These are phyloP conservation scores for Nephrotoma flavescens DNA, from an alignment of 2,888 invertebrate species.

Conservation along the genomic window DNA sequence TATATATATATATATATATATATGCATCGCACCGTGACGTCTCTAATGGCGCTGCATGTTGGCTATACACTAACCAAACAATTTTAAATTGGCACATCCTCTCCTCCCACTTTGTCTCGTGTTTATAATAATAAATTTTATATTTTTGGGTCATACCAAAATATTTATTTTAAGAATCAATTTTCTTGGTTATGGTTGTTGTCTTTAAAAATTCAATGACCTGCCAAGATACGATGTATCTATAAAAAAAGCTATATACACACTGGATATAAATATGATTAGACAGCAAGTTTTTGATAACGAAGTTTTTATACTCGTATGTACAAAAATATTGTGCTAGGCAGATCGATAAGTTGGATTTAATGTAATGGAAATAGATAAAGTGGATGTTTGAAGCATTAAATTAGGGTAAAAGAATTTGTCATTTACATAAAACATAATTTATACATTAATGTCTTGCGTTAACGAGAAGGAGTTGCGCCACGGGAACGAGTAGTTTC, in stretches of 20 bases:
- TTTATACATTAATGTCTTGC: neutral
- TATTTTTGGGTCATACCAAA: neutral
- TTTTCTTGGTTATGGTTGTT: neutral
- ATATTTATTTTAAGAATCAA: neutral
- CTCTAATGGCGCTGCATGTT: neutral
- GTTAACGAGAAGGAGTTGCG: no score
- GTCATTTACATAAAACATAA: neutral
- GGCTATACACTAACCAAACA: neutral
- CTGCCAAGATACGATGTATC: neutral
- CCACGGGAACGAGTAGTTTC: no score
- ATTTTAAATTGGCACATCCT: neutral
- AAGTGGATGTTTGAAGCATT: neutral
- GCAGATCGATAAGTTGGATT: neutral
- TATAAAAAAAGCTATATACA: neutral
- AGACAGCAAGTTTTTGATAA: neutral
- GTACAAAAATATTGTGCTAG: neutral
- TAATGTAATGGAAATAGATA: neutral
- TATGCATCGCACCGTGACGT: neutral
- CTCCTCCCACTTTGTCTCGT: neutral
- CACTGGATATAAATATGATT: neutral
- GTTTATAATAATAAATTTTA: neutral
- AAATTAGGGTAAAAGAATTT: neutral
- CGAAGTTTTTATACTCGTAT: neutral
- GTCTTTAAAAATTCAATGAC: neutral
- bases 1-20: neutral